A percentile compares a stretch with the other conserved stretches of the same genome.
Conservation (phyloP, 2,797 vertebrate genomes). For the Pogoniulus pusillus region DNA sequence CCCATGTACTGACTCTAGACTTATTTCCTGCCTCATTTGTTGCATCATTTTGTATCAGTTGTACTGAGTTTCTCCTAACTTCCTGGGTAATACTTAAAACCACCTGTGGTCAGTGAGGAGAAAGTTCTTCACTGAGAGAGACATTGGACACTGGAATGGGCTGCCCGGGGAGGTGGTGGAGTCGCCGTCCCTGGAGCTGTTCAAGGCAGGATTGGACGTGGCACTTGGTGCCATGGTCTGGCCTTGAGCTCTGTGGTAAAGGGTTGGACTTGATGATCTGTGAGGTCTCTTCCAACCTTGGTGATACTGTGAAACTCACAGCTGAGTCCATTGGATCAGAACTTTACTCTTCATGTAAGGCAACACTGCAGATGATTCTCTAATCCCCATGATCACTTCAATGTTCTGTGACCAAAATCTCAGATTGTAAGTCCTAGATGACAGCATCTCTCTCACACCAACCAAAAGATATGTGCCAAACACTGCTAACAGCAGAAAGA, state of each 20-base stretch:
- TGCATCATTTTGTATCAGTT: neutral
- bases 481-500: neutral
- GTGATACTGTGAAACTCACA: neutral
- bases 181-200: no score
- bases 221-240: no score
- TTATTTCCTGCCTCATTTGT: neutral
- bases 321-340: neutral
- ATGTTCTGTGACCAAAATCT: neutral
- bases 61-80: neutral
- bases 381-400: neutral
- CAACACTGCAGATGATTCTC: neutral
- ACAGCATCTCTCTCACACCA: neutral
- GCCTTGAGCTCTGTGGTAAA: no score
- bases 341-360: neutral
- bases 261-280: no score
- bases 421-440: neutral
- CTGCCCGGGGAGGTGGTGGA: no score
- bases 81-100: neutral
- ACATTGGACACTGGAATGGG: no score
- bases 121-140: no score
- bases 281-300: no score
- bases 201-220: no score
- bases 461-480: neutral
- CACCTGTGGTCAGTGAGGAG: neutral
- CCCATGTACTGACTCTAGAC: neutral